Base-by-base conservation (phyloP, 2,888 invertebrate genomes). In the Cosmia pyralina region DNA sequence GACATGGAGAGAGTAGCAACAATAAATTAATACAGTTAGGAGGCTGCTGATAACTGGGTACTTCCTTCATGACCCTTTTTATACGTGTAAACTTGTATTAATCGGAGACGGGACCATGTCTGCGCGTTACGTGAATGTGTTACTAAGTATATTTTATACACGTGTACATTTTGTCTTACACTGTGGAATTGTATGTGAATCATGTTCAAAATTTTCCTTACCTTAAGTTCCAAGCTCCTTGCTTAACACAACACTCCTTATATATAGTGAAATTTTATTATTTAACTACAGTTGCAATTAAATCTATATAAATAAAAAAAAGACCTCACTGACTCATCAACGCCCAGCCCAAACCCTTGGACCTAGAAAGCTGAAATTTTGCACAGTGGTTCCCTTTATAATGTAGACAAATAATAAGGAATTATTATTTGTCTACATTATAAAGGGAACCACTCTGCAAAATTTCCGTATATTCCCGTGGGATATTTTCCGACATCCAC, bases 21-120 rank as follows among this genome's bases (percentile, higher is more conserved):
- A 79, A 79, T 87, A 80, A 82, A 79, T 87, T 88, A 85, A 82
- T 75, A 78, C 77, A 75, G 76, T 88, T 88, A 85, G 70, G 28
- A 64, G 55, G 55, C 53, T 38, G 15, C 59, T 77, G 86, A 72
- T 84, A 88, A 88, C 69, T 81, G 74, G 72, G 34, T 62, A 53
- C 64, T 83, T 82, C 84, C 83, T 77, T 48, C 53, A 55, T 59
- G 19, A 76, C 72, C 68, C 69, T 79, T 67, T 60, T 59, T 72
- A 41, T 65, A 65, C 22, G 48, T 68, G n/a, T n/a, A 7, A 46
- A 72, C 68, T 69, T 38, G 65, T 68, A 70, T 68, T 64, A 68
- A 73, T 70, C 2, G 55, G 22, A 50, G 82, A 69, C 78, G 64
- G 77, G 57, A 69, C 74, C 11, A 44, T 67, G 69, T 65, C 57